Percentiles rank a stretch among this genome's conserved stretches.
phyloP scores from a whole-genome alignment of 2,888 invertebrate species.

The Hoplodrina ambigua region DNA sequence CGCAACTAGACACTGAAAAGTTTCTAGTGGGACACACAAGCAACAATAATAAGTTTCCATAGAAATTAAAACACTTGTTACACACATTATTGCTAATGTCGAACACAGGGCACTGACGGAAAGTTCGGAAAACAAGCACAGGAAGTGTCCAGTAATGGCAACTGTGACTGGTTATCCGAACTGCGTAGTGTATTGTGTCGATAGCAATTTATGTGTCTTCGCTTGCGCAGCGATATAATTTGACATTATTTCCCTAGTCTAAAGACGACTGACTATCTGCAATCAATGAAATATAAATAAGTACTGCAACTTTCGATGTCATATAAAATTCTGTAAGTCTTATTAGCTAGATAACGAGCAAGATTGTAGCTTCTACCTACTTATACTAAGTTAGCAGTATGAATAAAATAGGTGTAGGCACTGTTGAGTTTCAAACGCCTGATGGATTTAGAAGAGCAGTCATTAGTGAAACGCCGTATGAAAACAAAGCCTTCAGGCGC shows the following conservation, averaged over 20 bases:
- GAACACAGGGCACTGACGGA: too few relatives aligned
- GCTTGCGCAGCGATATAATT: background rate
- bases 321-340: background rate
- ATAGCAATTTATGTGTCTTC: too few relatives aligned
- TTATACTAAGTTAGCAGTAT: background rate
- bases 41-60: too few relatives aligned
- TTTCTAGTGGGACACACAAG: too few relatives aligned
- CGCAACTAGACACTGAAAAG: too few relatives aligned
- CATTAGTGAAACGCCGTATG: slow-evolving; percentile 15
- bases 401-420: background rate
- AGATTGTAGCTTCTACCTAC: background rate
- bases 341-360: background rate
- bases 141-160: too few relatives aligned
- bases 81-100: too few relatives aligned
- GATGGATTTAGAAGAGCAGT: slow-evolving; percentile 57
- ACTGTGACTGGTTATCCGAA: too few relatives aligned
- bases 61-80: too few relatives aligned
- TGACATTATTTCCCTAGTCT: background rate
- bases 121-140: too few relatives aligned
- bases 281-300: background rate
- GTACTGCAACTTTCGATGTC: background rate
- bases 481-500: slow-evolving; percentile 61
- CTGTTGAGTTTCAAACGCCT: slow-evolving; percentile 42
- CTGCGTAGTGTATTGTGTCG: too few relatives aligned
- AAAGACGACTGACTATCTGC: background rate